These are phyloP conservation scores for Corythoichthys intestinalis DNA, from an alignment of 2,113 vertebrate species.

Conservation along the genomic window DNA sequence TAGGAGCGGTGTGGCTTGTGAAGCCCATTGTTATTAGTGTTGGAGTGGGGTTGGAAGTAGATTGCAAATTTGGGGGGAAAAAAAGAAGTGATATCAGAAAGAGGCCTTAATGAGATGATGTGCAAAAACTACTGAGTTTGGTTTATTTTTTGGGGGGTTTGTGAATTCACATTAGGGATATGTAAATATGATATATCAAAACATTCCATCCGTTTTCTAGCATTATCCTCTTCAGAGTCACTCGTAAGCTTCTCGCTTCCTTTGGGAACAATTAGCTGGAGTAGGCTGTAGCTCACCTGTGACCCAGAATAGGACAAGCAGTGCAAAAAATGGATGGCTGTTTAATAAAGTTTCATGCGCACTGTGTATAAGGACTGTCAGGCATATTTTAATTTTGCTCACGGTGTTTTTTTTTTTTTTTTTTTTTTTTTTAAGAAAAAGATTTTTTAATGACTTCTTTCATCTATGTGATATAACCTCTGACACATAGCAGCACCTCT, in stretches of 20 bases:
- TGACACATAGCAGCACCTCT: not conserved
- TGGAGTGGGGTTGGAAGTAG: no score
- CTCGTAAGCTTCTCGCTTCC: not conserved
- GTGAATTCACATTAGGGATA: no score
- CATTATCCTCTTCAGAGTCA: no score
- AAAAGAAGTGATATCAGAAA: no score
- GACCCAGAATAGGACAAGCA: not conserved
- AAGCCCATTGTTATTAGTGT: no score
- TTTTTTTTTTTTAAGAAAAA: not conserved
- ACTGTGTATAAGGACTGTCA: not conserved
- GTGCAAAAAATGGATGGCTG: not conserved
- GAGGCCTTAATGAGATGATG: no score
- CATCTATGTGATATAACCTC: not conserved
- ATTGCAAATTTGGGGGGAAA: no score
- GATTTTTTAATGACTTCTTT: not conserved
- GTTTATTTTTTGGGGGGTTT: no score
- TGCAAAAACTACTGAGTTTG: no score
- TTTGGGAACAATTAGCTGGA: not conserved
- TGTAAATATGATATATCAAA: no score
- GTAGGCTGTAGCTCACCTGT: not conserved
- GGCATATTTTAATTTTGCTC: not conserved
- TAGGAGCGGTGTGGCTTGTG: no score
- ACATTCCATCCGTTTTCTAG: no score
- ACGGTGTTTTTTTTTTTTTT: not conserved
- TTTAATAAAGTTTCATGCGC: not conserved